Base-by-base conservation (phyloP, 2,113 vertebrate species). In the Phocoena phocoena region DNA sequence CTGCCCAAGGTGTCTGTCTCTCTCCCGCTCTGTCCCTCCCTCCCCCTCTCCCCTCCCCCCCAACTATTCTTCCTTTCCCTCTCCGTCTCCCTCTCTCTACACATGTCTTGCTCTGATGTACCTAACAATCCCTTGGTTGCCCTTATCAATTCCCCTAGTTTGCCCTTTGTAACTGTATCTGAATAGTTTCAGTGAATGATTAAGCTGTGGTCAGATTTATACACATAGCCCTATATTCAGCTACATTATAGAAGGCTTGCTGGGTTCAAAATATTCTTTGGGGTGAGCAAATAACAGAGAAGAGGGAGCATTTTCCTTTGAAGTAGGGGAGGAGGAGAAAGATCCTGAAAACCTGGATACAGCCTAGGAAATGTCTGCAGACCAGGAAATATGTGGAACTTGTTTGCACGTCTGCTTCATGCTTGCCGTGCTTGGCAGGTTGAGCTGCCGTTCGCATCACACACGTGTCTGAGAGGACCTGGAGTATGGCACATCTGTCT, bases 251-350 rank as follows among this genome's bases (percentile, higher is more conserved):
- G 71, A 76, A 74, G 18, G 0, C 44, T 88, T n/a, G 13, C 55
- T 58, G 9, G n/a, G 47, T 47, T 85, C 58, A 36, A 77, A 41
- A 36, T 31, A 58, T 36, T 65, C n/a, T 85, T 76, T n/a, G 17
- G 28, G 20, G 44, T 74, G 38, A 90, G 20, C 3, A 21, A 28
- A 26, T 84, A 33, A 38, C 18, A 67, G 87, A 65, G 6, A 65
- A 44, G 60, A 95, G 88, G 20, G 15, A 90, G 15, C 38, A 28
- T 91, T 93, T 92, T 79, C 47, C 79, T 55, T 74, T 95, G 62
- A 33, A 31, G 41, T 47, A 55, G 55, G 60, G 25, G 73, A 60
- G 9, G 33, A 58, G 88, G 67, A 90, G 55, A 62, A 73, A 67
- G 26, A 38, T 18, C 31, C 5, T 6, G 14, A 21, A 58, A 63